Percentiles rank a stretch among this genome's conserved stretches.
These are phyloP conservation scores for Callospermophilus lateralis DNA, from an alignment of 2,113 vertebrate species.

Conservation along the genomic window DNA sequence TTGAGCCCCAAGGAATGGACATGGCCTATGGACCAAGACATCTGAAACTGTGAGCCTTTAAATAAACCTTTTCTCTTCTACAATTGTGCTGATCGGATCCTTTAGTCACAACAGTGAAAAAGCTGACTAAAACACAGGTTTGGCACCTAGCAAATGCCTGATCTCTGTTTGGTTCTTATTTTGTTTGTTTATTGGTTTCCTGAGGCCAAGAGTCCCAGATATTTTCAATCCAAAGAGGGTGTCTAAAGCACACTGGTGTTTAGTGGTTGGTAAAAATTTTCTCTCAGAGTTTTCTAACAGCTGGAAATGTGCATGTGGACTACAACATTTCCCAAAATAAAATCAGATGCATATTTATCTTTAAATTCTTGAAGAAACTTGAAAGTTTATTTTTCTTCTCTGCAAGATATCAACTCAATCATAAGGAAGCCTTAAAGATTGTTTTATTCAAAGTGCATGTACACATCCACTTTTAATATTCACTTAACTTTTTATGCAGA, in stretches of 20 bases:
- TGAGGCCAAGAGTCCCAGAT: not conserved
- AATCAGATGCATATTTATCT: constrained; percentile 9
- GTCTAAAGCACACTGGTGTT: not conserved
- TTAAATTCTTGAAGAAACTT: constrained; percentile 9
- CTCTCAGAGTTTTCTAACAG: not conserved
- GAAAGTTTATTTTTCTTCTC: constrained; percentile 58
- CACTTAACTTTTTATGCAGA: constrained; percentile 74
- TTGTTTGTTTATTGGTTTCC: not conserved
- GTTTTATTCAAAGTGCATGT: constrained; percentile 31
- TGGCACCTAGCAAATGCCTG: not conserved
- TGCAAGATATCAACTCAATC: constrained; percentile 5
- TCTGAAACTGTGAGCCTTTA: too few relatives aligned
- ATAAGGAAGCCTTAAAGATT: constrained; percentile 57
- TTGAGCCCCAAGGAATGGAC: too few relatives aligned
- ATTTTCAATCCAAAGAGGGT: not conserved
- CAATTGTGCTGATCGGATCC: too few relatives aligned
- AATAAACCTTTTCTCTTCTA: too few relatives aligned
- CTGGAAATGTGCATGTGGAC: not conserved
- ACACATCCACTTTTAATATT: constrained; percentile 68
- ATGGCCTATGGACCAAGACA: too few relatives aligned
- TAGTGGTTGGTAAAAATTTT: not conserved
- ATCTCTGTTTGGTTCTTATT: not conserved
- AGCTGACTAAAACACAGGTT: not conserved
- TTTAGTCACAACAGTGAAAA: too few relatives aligned
- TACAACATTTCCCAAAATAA: not conserved